Evolutionary conservation across 2,888 invertebrate species (phyloP).

Genomic region (Drepana falcataria): DNA sequence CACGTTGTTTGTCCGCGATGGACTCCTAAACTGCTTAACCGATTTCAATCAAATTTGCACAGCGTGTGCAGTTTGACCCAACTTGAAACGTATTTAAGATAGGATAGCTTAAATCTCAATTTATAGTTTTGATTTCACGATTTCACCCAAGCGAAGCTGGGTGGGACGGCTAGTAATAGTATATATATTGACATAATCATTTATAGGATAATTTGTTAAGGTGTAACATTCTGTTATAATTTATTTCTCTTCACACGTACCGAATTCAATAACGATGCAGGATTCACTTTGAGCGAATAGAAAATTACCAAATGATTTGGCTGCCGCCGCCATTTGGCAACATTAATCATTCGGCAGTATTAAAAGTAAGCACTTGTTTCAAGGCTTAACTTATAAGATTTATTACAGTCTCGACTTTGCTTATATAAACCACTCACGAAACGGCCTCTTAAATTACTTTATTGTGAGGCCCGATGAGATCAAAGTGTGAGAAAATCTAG

Average conservation of each 20-base stretch:
- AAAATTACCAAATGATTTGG: conserved; percentile 1
- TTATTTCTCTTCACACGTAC: background rate
- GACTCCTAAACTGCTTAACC: no score
- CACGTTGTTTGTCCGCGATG: no score
- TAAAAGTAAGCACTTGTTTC: conserved; percentile 24
- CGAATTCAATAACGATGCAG: background rate
- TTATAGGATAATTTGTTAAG: no score
- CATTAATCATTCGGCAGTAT: conserved; percentile 24
- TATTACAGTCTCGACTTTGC: conserved; percentile 12
- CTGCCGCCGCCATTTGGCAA: background rate
- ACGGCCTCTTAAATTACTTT: background rate
- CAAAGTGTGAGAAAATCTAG: background rate
- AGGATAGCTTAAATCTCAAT: no score
- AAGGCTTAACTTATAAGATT: conserved; percentile 22
- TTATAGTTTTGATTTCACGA: no score
- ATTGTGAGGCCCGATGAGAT: background rate
- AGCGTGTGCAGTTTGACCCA: no score
- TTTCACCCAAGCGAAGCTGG: no score
- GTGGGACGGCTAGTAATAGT: no score
- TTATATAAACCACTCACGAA: background rate
- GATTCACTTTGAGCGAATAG: background rate
- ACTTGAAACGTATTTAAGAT: no score
- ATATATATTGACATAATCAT: no score
- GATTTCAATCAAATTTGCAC: no score
- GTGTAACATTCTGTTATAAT: background rate